A percentile compares a stretch with the other conserved stretches of the same genome.
Conservation (phyloP, 2,113 vertebrate species). For the Cercocebus atys region DNA sequence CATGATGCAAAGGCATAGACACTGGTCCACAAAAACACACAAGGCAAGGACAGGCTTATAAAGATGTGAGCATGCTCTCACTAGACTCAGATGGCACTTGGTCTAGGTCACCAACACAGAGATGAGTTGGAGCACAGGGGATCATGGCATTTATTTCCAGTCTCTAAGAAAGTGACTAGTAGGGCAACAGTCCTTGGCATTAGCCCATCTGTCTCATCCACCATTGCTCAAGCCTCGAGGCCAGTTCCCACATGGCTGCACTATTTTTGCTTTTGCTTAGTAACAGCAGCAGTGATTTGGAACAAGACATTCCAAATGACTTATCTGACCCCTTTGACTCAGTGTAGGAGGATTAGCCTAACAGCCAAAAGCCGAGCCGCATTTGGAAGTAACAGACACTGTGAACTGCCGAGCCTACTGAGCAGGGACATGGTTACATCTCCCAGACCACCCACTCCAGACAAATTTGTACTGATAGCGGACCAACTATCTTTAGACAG, state of each 20-base stretch:
- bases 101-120: neutral
- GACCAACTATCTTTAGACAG: neutral
- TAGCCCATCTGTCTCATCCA: neutral
- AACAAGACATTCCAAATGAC: constrained; percentile 11
- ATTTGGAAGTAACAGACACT: neutral
- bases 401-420: neutral
- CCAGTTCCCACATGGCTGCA: neutral
- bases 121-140: neutral
- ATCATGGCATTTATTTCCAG: neutral
- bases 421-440: neutral
- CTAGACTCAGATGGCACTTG: neutral
- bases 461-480: neutral
- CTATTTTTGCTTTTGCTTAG: neutral
- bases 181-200: neutral
- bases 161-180: neutral
- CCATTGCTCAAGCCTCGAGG: neutral
- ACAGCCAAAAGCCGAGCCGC: neutral
- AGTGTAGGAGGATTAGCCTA: neutral
- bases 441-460: neutral
- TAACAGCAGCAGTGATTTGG: constrained; percentile 25
- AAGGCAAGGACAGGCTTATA: neutral
- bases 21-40: neutral
- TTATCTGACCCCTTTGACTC: neutral
- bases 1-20: neutral
- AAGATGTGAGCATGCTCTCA: neutral